Conservation (phyloP, 2,888 invertebrate species). For the Isoperla grammatica region DNA sequence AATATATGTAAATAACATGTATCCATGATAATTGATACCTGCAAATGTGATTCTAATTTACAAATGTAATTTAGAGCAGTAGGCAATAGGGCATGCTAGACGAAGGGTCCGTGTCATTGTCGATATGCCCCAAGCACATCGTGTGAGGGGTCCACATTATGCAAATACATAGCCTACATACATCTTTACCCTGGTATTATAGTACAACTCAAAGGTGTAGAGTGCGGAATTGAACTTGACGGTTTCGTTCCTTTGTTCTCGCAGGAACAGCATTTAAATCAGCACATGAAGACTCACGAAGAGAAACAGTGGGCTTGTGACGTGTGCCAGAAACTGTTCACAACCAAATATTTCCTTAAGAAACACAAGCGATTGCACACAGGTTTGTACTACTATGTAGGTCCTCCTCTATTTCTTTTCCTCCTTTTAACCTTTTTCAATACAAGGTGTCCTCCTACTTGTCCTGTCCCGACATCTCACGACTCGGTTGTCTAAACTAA, state of each 20-base stretch:
- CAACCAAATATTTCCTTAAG: constrained; percentile 83
- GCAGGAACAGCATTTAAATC: constrained; percentile 46
- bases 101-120: no score
- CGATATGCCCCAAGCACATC: no score
- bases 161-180: no score
- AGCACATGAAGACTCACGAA: constrained; percentile 50
- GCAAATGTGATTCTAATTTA: no score
- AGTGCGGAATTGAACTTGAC: no score
- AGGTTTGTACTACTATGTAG: constrained; percentile 50
- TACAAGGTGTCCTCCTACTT: constrained; percentile 1
- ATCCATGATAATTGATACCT: no score
- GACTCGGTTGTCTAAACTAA: neutral
- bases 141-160: no score
- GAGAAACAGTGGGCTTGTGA: constrained; percentile 84
- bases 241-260: constrained; percentile 4
- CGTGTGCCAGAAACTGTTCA: constrained; percentile 76
- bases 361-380: constrained; percentile 84
- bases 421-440: constrained; percentile 24
- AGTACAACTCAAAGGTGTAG: no score
- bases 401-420: constrained; percentile 22
- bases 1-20: no score
- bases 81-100: no score
- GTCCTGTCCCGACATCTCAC: neutral
- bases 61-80: no score
- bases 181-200: no score